Evolutionary conservation across 2,888 invertebrate species (phyloP).

Genomic region (Pandemis corylana): DNA sequence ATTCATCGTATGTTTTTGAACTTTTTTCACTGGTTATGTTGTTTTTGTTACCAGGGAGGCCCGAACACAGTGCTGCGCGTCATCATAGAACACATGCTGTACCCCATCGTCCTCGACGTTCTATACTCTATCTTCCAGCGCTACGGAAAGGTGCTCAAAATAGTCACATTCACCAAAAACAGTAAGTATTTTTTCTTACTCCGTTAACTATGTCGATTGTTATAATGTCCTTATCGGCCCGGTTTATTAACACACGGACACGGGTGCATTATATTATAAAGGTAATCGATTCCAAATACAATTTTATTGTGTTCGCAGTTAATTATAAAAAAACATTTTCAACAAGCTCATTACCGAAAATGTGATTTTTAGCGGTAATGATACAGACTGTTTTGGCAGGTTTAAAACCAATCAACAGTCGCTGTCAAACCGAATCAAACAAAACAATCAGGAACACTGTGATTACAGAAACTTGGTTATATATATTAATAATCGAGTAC

Average conservation of each 20-base stretch:
- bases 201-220: too few relatives aligned
- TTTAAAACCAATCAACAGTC: slow-evolving; percentile 23
- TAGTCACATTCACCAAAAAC: slow-evolving; percentile 99
- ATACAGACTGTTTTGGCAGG: slow-evolving; percentile 9
- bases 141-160: slow-evolving; percentile 99
- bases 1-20: neutral
- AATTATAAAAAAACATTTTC: slow-evolving; percentile 13
- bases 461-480: slow-evolving; percentile 55
- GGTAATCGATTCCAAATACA: too few relatives aligned
- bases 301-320: neutral
- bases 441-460: slow-evolving; percentile 28
- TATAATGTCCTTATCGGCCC: too few relatives aligned
- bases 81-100: slow-evolving; percentile 99
- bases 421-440: slow-evolving; percentile 23
- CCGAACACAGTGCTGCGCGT: slow-evolving; percentile 98
- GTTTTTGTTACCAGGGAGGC: slow-evolving; percentile 88
- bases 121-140: slow-evolving; percentile 99
- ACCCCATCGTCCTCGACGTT: slow-evolving; percentile 98
- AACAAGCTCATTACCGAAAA: slow-evolving; percentile 6
- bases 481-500: slow-evolving; percentile 74
- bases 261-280: too few relatives aligned
- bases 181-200: slow-evolving; percentile 89
- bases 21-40: neutral
- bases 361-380: slow-evolving; percentile 19
- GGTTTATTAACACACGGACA: too few relatives aligned